Evolutionary conservation across 35 echinoderm and acorn worm genomes (phyloP).

Genomic region (Eucidaris tribuloides): DNA sequence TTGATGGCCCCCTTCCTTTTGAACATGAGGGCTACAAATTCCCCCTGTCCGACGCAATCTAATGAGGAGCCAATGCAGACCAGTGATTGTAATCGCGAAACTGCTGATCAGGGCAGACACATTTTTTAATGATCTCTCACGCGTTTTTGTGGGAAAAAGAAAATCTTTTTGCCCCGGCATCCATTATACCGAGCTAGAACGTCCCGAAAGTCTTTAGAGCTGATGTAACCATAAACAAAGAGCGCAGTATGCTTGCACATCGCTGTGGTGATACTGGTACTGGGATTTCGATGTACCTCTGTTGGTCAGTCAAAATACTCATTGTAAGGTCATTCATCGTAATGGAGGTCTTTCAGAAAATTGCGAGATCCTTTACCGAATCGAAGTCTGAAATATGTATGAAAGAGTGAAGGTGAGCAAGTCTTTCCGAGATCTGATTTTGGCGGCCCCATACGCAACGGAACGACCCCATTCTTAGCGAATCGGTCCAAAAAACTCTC

Average conservation of each 20-base stretch:
- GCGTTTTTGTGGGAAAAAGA: too few species aligned
- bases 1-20: too few species aligned
- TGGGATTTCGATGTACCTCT: neutral
- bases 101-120: conserved; percentile 9
- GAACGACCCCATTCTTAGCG: conserved; percentile 40
- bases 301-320: neutral
- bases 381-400: conserved; percentile 54
- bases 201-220: neutral
- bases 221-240: neutral
- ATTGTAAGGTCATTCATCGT: conserved; percentile 36
- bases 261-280: neutral
- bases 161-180: neutral
- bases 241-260: neutral
- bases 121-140: neutral
- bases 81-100: neutral
- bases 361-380: conserved; percentile 21
- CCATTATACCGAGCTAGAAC: neutral
- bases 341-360: conserved; percentile 4
- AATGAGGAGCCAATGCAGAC: neutral
- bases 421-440: neutral
- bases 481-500: conserved; percentile 49
- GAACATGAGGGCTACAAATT: too few species aligned
- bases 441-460: conserved; percentile 45
- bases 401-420: conserved; percentile 46
- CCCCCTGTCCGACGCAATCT: too few species aligned